Conservation (phyloP, 2,113 vertebrate species). For the Pongo abelii region DNA sequence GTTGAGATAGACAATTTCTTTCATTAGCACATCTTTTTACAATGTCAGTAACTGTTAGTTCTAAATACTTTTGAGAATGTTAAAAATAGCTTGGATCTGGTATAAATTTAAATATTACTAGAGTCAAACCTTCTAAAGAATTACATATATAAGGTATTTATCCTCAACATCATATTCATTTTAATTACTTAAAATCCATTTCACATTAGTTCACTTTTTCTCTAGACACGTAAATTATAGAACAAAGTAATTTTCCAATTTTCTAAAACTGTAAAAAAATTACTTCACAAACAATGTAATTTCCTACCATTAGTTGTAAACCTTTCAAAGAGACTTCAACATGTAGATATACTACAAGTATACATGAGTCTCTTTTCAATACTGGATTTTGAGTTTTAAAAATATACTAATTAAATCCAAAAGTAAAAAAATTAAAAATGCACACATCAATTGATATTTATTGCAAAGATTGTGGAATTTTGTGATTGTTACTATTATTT, state of each 20-base stretch:
- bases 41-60: not conserved
- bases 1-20: not conserved
- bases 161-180: not conserved
- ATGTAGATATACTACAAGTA: not conserved
- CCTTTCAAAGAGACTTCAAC: not conserved
- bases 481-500: not conserved
- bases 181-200: constrained; percentile 3
- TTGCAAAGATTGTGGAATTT: not conserved
- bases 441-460: not conserved
- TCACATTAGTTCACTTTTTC: constrained; percentile 19
- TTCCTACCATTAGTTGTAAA: constrained; percentile 11
- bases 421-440: no score
- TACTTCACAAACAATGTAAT: constrained; percentile 11
- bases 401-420: not conserved
- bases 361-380: not conserved
- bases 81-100: not conserved
- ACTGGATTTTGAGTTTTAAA: not conserved
- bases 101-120: constrained; percentile 1
- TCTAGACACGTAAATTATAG: constrained; percentile 6
- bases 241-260: constrained; percentile 1
- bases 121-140: not conserved
- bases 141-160: not conserved
- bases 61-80: not conserved
- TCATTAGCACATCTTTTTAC: not conserved
- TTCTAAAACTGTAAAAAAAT: constrained; percentile 23